These are phyloP conservation scores for Sisyra terminalis DNA, from an alignment of 2,888 invertebrate genomes.

Conservation along the genomic window DNA sequence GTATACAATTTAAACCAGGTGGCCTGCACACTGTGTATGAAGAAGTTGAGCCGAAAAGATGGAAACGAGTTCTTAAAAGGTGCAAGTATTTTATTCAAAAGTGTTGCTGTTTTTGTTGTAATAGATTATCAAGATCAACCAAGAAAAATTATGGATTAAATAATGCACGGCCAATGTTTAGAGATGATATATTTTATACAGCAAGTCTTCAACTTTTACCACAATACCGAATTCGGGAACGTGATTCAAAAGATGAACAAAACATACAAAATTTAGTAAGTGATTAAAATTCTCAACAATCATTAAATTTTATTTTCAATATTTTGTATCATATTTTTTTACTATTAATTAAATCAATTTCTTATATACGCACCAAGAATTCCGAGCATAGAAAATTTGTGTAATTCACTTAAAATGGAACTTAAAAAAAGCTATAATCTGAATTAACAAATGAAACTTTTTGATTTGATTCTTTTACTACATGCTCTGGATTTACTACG, in stretches of 20 bases:
- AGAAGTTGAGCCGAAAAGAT: conserved; percentile 11
- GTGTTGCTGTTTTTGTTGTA: conserved; percentile 11
- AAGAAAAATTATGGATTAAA: background rate
- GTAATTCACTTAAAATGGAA: no score
- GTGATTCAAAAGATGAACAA: background rate
- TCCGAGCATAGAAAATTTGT: no score
- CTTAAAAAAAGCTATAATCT: no score
- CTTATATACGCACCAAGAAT: no score
- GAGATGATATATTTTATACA: conserved; percentile 56
- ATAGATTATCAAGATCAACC: conserved; percentile 3
- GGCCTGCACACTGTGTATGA: conserved; percentile 13
- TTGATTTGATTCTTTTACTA: no score
- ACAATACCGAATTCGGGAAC: conserved; percentile 29
- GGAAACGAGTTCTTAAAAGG: conserved; percentile 7
- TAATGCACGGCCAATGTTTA: conserved; percentile 35
- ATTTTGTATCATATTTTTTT: no score
- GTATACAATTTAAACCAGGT: conserved; percentile 1
- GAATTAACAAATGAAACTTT: no score
- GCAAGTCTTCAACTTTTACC: conserved; percentile 37
- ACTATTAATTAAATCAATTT: no score
- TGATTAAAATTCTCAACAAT: no score
- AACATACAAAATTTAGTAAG: no score
- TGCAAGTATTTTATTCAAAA: conserved; percentile 3
- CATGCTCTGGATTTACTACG: no score
- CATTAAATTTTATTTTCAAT: no score